Conservation (phyloP, 23 tunicate species). For the Corella eumyota region DNA sequence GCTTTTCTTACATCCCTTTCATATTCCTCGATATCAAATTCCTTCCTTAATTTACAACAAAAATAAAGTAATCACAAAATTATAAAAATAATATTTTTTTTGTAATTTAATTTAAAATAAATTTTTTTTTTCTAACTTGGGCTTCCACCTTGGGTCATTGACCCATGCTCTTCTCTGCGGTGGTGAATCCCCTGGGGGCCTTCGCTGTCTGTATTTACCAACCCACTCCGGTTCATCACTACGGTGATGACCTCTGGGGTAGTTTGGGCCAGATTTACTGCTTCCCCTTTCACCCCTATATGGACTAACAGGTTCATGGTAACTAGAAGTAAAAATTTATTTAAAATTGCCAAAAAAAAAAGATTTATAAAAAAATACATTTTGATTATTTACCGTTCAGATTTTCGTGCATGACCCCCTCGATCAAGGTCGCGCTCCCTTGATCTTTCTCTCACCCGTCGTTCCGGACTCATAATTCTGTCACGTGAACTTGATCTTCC, state of each 20-base stretch:
- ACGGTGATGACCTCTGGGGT: conserved; percentile 3
- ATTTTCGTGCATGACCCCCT: conserved; percentile 20
- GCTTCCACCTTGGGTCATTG: conserved; percentile 58
- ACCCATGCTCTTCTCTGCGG: conserved; percentile 40
- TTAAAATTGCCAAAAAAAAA: conserved; percentile 2
- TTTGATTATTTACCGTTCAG: conserved; percentile 12
- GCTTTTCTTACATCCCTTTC: conserved; percentile 68
- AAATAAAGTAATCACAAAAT: too few relatives aligned
- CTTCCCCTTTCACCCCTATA: too few relatives aligned
- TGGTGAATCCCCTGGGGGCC: conserved; percentile 24
- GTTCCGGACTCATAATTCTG: conserved; percentile 12
- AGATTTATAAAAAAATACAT: too few relatives aligned
- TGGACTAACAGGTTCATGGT: conserved; percentile 32
- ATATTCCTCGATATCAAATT: conserved; percentile 68
- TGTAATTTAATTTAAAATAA: too few relatives aligned
- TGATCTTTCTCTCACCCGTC: conserved; percentile 23
- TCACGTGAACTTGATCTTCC: conserved; percentile 28
- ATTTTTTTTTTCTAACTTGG: too few relatives aligned
- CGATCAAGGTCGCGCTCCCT: conserved; percentile 37
- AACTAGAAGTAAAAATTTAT: conserved; percentile 2
- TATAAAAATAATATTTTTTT: too few relatives aligned
- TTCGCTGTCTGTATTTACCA: conserved; percentile 50
- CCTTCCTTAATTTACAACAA: too few relatives aligned
- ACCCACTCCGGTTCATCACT: conserved; percentile 91
- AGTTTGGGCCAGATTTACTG: conserved; percentile 14